Conservation (phyloP, 2,113 vertebrate species). For the Felis catus region F.catus_Fca126_mat1.0 CM031417.1:60203001-60203500, state of each 20-base stretch:
- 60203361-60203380: constrained; percentile 58
- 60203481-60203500: not conserved
- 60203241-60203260: constrained; percentile 52
- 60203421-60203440: constrained; percentile 34
- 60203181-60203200: constrained; percentile 30
- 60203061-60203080: not conserved
- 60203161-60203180: constrained; percentile 55
- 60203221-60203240: constrained; percentile 52
- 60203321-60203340: constrained; percentile 95
- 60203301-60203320: constrained; percentile 97
- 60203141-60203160: not conserved
- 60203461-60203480: not conserved
- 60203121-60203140: not conserved
- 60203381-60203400: constrained; percentile 32
- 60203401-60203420: constrained; percentile 28
- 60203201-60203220: constrained; percentile 24
- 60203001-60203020: constrained; percentile 16
- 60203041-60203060: not conserved
- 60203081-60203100: constrained; percentile 1
- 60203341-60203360: constrained; percentile 97
- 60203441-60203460: not conserved
- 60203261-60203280: constrained; percentile 66
- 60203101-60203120: not conserved
- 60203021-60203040: not conserved
- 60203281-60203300: constrained; percentile 85